Base-by-base conservation (phyloP, 1,140 invertebrate species). In the Himalopsyche phryganea region DNA sequence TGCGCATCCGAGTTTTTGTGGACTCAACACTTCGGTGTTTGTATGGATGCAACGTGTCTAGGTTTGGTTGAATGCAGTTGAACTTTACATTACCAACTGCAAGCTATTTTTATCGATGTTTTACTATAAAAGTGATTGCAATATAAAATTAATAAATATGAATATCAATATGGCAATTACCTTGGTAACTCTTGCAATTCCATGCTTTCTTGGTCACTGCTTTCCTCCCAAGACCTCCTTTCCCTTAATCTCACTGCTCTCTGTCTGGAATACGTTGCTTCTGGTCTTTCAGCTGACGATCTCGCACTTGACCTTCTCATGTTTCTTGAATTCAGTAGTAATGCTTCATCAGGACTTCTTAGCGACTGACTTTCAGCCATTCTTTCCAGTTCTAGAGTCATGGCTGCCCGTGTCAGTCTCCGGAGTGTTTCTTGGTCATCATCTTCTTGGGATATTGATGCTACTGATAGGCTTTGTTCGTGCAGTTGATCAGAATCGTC, bases 211-310 rank as follows among this genome's bases (percentile, higher is more conserved):
- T 75, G 74, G 48, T 77, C 73, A 53, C 68, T 78, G 42, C 76
- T 74, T 50, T 76, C 75, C 50, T 79, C 76, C 74, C 75, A 77
- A 0, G 76, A 78, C 54, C 73, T 74, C 50, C 71, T 69, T 51
- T 77, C 75, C 51, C 65, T 73, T 20, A 77, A 63, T 58, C 73
- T 76, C 0, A 71, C 70, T 7, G 74, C 74, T 17, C 73, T 66
- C 45, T 74, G 74, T 50, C 73, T 74, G 66, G 72, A 76, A 71
- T 78, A 78, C 1, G 74, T 78, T 6, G 71, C 69, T 35, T 74
- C 74, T 65, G 75, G 73, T 0, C 72, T 71, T 50, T 75, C 74
- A 51, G 38, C 38, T 15, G 38, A 4, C 38, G 38, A 4, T 11
- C 15, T 15, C 38, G 11, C 38, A 40, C 23, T 28, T 3, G 38